These are phyloP conservation scores for Epinephelus cyanopodus DNA, from an alignment of 2,113 vertebrate genomes.

Conservation along the genomic window DNA sequence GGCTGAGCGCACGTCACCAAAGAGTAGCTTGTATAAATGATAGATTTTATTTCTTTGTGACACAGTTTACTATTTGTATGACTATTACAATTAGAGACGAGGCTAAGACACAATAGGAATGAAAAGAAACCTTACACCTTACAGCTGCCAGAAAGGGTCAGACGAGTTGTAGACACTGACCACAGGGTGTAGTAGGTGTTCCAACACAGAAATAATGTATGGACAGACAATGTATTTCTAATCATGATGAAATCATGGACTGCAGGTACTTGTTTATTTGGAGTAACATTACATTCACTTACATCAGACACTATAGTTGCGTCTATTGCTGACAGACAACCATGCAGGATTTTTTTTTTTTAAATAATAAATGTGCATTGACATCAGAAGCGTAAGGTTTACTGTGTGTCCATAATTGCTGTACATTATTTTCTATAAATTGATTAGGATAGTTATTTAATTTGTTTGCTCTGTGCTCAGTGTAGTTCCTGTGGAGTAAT, in stretches of 20 bases:
- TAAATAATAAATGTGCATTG: neutral
- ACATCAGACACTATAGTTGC: neutral
- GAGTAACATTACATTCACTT: too few relatives aligned
- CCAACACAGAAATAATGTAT: conserved; percentile 35
- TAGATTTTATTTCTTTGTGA: neutral
- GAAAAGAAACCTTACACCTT: conserved; percentile 72
- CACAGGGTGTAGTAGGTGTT: conserved; percentile 58
- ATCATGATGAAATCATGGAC: neutral
- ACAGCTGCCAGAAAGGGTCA: conserved; percentile 76
- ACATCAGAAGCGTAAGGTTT: conserved; percentile 2
- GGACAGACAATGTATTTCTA: conserved; percentile 9
- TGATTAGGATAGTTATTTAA: neutral
- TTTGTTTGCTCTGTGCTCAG: conserved; percentile 1
- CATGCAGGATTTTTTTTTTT: too few relatives aligned
- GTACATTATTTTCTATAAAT: neutral
- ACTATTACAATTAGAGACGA: conserved; percentile 30
- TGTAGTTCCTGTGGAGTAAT: neutral
- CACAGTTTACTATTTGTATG: neutral
- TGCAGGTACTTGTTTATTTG: neutral
- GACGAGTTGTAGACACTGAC: conserved; percentile 57
- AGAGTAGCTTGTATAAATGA: neutral
- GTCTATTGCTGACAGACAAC: neutral
- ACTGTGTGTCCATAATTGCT: neutral
- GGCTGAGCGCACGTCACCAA: neutral
- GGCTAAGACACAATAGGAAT: conserved; percentile 19